Evolutionary conservation across 2,797 vertebrate species (phyloP).

Genomic region (Gymnocypris eckloni): DNA sequence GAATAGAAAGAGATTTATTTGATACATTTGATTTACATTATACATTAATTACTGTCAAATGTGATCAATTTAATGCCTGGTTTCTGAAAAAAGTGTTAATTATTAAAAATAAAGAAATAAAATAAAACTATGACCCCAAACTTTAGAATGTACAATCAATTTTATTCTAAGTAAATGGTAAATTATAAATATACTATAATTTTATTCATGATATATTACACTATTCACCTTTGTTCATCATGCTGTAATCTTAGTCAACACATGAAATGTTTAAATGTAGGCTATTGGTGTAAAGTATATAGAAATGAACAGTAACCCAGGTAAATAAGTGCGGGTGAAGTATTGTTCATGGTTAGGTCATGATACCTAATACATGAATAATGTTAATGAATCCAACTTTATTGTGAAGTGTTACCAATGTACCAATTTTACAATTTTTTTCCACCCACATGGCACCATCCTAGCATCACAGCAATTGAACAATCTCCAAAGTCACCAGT

Average conservation of each 20-base stretch:
- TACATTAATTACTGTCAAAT: background rate
- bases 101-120: no score
- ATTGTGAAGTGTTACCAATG: conserved; percentile 1
- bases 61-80: background rate
- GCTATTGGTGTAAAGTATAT: background rate
- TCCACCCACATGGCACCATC: no score
- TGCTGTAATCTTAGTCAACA: background rate
- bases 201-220: background rate
- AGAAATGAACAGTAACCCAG: background rate
- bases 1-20: background rate
- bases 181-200: background rate
- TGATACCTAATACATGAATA: background rate
- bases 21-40: background rate
- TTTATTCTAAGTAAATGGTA: background rate
- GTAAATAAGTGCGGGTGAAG: background rate
- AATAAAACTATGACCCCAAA: background rate
- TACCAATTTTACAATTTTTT: background rate
- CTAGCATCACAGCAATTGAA: background rate
- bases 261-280: background rate
- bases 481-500: conserved; percentile 27
- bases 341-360: background rate
- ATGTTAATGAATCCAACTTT: background rate
- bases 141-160: background rate
- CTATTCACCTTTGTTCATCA: background rate
- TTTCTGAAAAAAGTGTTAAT: background rate